Evolutionary conservation across 2,888 invertebrate genomes (phyloP).

Genomic region (Chrysolina americana): DNA sequence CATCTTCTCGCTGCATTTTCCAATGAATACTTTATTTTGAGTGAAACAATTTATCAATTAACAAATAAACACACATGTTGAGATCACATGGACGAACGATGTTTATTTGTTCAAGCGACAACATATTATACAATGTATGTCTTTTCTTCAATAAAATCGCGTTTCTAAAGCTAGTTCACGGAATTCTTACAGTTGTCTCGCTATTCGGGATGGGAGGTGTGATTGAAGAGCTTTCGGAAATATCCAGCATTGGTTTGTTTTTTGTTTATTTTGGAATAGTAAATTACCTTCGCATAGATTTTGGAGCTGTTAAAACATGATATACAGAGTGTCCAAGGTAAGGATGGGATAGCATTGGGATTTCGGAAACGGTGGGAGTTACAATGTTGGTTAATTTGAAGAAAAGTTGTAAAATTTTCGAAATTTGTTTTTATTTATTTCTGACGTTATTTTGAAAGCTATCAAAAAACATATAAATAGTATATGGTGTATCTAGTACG

Average conservation of each 20-base stretch:
- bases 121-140: conserved; percentile 49
- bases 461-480: too few species aligned
- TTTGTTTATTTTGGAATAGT: conserved; percentile 8
- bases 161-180: conserved; percentile 14
- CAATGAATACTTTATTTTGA: conserved; percentile 36
- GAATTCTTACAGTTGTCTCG: conserved; percentile 26
- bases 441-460: too few species aligned
- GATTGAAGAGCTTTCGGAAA: conserved; percentile 9
- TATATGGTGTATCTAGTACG: too few species aligned
- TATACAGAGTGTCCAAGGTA: too few species aligned
- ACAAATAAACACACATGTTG: conserved; percentile 57
- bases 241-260: not conserved
- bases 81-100: conserved; percentile 49
- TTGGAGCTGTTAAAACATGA: too few species aligned
- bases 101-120: conserved; percentile 49
- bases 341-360: too few species aligned
- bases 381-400: too few species aligned
- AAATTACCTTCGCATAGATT: not conserved
- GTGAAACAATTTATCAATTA: conserved; percentile 50
- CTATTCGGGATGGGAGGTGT: conserved; percentile 11
- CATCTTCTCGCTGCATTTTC: conserved; percentile 21
- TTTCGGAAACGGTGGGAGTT: too few species aligned
- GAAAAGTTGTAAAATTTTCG: too few species aligned
- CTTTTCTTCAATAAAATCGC: conserved; percentile 25
- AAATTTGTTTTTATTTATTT: too few species aligned